These are phyloP conservation scores for Elaeidobius kamerunicus DNA, from an alignment of 2,888 invertebrate species.

Conservation along the genomic window DNA sequence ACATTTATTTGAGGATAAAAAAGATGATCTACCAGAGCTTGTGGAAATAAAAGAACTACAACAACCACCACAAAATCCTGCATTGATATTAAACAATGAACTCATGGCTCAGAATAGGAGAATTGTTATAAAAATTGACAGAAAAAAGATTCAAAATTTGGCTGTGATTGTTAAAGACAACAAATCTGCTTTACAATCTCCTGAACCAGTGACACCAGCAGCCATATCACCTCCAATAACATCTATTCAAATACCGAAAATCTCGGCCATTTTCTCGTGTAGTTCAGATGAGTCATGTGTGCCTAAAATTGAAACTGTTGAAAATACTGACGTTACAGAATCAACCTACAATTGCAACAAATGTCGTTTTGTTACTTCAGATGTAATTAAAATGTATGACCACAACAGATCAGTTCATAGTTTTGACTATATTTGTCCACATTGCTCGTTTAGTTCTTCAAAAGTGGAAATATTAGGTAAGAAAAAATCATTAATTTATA, in stretches of 20 bases:
- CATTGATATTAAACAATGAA: conserved; percentile 16
- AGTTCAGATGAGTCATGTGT: background rate
- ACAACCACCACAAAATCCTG: no score
- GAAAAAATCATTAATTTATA: no score
- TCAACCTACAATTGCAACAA: conserved; percentile 21
- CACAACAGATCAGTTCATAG: conserved; percentile 23
- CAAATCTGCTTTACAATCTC: background rate
- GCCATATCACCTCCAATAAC: background rate
- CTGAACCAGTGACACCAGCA: background rate
- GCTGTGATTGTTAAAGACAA: background rate
- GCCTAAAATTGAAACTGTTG: conserved; percentile 1
- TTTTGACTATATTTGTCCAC: conserved; percentile 28
- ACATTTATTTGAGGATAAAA: conserved; percentile 18
- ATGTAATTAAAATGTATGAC: conserved; percentile 28
- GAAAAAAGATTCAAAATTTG: conserved; percentile 11
- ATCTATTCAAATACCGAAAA: no score
- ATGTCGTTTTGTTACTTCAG: conserved; percentile 21
- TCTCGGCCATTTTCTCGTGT: background rate
- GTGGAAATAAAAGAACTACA: background rate
- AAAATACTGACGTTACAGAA: background rate
- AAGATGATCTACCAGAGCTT: background rate
- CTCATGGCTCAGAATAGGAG: conserved; percentile 20
- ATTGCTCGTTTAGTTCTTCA: conserved; percentile 28
- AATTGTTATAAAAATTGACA: conserved; percentile 26
- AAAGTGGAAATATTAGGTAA: conserved; percentile 31